Conservation (phyloP, 2,888 invertebrate species). For the Drosophila koepferae region DNA sequence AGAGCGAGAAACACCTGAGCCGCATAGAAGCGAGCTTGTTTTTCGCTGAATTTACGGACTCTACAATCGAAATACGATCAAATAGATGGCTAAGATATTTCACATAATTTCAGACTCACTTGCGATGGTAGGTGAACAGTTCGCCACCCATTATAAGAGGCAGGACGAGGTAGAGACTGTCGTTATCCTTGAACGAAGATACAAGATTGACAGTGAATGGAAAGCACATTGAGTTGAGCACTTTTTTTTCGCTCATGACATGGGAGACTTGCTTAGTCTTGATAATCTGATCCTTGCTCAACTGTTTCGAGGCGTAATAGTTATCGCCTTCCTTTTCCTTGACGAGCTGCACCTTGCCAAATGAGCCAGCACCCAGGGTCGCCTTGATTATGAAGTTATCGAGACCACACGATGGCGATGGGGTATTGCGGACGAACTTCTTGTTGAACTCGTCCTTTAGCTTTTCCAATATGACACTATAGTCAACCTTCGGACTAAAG, state of each 20-base stretch:
- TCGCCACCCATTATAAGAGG: constrained; percentile 95
- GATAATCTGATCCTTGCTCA: constrained; percentile 94
- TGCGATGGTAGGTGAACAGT: constrained; percentile 92
- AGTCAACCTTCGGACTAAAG: constrained; percentile 75
- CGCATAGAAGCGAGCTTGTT: constrained; percentile 94
- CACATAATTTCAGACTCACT: constrained; percentile 76
- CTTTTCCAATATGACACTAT: constrained; percentile 85
- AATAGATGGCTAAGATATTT: background rate
- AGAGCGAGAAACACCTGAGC: constrained; percentile 95
- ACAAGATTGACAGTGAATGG: constrained; percentile 96
- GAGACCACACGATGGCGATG: constrained; percentile 72
- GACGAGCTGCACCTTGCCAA: constrained; percentile 91
- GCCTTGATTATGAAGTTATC: constrained; percentile 90
- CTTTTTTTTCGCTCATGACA: constrained; percentile 95
- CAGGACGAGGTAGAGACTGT: constrained; percentile 93
- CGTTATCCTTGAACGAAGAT: constrained; percentile 94
- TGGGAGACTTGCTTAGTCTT: constrained; percentile 95
- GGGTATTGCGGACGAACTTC: constrained; percentile 85
- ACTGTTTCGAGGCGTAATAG: constrained; percentile 94
- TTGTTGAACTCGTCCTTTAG: constrained; percentile 87
- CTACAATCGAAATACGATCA: constrained; percentile 28
- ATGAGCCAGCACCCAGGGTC: constrained; percentile 95
- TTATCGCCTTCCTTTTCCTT: constrained; percentile 87
- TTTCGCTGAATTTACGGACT: constrained; percentile 89
- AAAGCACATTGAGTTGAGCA: constrained; percentile 94